Evolutionary conservation across 2,888 invertebrate genomes (phyloP), one percentile per base, ranked within the genome.

Genomic region (Candidula unifasciata): DNA sequence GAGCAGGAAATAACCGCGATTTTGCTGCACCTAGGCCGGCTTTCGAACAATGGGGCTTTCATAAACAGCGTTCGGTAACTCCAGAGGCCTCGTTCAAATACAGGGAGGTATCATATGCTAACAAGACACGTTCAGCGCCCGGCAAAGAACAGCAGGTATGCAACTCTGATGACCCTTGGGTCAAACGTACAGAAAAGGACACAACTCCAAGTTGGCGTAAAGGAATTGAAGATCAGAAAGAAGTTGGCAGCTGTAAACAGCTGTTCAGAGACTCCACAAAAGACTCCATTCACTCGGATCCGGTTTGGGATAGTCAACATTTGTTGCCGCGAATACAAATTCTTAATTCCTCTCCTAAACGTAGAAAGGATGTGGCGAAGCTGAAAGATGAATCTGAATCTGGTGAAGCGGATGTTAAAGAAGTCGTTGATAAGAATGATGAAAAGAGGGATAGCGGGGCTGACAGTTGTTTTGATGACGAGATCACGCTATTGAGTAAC

Each of bases 221-320:
- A 16, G 57, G 57, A 73, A n/a, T n/a, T 2, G 80, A 82, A n/a
- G 68, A n/a, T 54, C 64, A 30, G 33, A 66, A 57, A 27, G 83
- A 78, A 44, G 78, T 78, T 10, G 0, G 57, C 8, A 69, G 79
- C 18, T 30, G 83, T 16, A 83, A 83, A 24, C 78, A 83, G 60
- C 44, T 78, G 18, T 83, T 83, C 57, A 78, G 68, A 83, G 83
- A 83, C 44, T 68, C 76, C 8, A 3, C 69, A 52, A 44, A 24
- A n/a, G 30, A 69, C 3, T 24, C 52, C 1, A 24, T 30, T 52
- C 24, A 21, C 21, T 13, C 18, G 30, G 33, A 33, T 13, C 21
- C 8, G 5, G 30, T 1, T 21, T 30, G 2, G 3, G 80, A 52
- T 10, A 8, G n/a, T 27, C 18, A 66, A 2, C 3, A 10, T 52